Evolutionary conservation across 2,888 invertebrate species (phyloP).

Genomic region (Lithophane ornitopus): DNA sequence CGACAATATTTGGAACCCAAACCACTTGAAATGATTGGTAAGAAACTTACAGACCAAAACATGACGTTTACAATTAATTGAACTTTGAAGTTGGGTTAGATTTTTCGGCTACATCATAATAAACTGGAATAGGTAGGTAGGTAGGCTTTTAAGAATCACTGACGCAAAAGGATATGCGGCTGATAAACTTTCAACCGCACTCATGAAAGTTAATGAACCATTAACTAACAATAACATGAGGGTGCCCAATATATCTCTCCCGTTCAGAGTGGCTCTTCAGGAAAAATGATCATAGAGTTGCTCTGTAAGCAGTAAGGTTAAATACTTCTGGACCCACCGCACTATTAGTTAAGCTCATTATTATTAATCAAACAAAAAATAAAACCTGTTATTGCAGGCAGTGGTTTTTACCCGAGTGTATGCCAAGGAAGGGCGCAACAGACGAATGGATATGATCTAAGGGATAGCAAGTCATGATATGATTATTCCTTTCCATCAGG

Average conservation of each 20-base stretch:
- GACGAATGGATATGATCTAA: too few relatives aligned
- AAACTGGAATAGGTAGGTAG: neutral
- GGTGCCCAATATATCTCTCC: constrained; percentile 5
- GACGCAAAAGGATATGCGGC: constrained; percentile 8
- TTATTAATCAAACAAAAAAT: neutral
- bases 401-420: neutral
- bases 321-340: neutral
- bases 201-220: constrained; percentile 22
- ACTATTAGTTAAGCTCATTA: neutral
- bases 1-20: constrained; percentile 10
- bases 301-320: neutral
- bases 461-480: neutral
- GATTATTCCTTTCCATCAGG: neutral
- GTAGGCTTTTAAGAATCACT: constrained; percentile 22
- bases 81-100: neutral
- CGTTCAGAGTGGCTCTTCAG: neutral
- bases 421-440: too few relatives aligned
- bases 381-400: neutral
- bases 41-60: neutral
- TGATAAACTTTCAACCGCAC: constrained; percentile 17
- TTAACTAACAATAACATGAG: constrained; percentile 15
- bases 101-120: neutral
- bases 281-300: neutral
- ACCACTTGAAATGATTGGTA: neutral
- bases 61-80: neutral